phyloP scores from a whole-genome alignment of 1,140 invertebrate genomes.

The Zelostemma sp. region DNA sequence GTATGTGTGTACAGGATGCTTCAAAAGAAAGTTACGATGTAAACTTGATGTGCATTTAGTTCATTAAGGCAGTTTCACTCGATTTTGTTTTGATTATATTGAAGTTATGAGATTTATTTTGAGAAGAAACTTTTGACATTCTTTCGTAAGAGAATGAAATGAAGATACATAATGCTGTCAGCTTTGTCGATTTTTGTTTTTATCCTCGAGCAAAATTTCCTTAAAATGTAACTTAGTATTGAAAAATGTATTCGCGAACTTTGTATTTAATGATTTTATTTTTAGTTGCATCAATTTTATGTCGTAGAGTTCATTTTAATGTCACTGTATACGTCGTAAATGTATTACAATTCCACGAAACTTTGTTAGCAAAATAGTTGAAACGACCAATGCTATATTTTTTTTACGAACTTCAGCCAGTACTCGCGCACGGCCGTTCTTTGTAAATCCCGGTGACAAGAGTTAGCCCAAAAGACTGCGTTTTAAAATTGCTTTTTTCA shows the following conservation, averaged over 20 bases:
- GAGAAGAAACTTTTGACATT: too few relatives aligned
- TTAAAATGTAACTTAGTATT: too few relatives aligned
- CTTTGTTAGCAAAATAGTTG: constrained; percentile 32
- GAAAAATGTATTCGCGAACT: too few relatives aligned
- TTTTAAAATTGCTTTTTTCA: background rate
- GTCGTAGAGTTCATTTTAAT: constrained; percentile 22
- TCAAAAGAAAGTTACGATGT: background rate
- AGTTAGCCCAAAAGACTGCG: constrained; percentile 4
- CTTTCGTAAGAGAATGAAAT: too few relatives aligned
- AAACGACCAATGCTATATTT: constrained; percentile 42
- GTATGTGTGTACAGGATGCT: background rate
- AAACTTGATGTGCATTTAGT: background rate
- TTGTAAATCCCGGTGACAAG: constrained; percentile 5
- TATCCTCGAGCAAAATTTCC: too few relatives aligned
- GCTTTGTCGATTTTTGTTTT: background rate
- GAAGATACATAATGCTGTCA: too few relatives aligned
- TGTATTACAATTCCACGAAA: constrained; percentile 35
- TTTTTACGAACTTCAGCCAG: constrained; percentile 37
- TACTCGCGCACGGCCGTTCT: constrained; percentile 15
- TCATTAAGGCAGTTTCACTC: too few relatives aligned
- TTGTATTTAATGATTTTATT: too few relatives aligned
- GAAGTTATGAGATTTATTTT: too few relatives aligned
- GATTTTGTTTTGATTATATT: too few relatives aligned
- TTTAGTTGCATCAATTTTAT: constrained; percentile 12
- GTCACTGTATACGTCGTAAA: constrained; percentile 41